phyloP scores from a whole-genome alignment of 2,888 invertebrate genomes.

The Iphiclides podalirius region DNA sequence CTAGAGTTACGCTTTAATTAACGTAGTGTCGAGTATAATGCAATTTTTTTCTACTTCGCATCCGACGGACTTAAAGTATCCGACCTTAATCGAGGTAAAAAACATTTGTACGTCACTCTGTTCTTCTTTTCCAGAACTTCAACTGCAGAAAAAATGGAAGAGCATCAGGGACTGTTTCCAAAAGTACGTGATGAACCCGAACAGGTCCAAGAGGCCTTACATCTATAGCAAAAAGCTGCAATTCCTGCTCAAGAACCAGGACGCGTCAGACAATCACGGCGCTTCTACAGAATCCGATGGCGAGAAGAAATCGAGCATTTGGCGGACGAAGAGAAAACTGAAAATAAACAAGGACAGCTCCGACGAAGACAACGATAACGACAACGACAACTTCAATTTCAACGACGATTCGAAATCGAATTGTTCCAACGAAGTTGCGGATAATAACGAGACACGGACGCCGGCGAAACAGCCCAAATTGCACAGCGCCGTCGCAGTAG shows the following conservation, averaged over 20 bases:
- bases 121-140: too few relatives aligned
- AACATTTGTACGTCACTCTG: too few relatives aligned
- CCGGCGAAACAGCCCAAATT: constrained; percentile 35
- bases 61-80: too few relatives aligned
- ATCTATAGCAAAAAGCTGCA: constrained; percentile 58
- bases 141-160: constrained; percentile 74
- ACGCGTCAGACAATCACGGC: constrained; percentile 28
- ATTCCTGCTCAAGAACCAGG: constrained; percentile 44
- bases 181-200: constrained; percentile 58
- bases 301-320: constrained; percentile 33
- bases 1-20: constrained; percentile 16
- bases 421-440: constrained; percentile 36
- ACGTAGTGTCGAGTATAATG: constrained; percentile 1
- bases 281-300: constrained; percentile 48
- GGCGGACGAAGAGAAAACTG: constrained; percentile 49
- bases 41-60: not conserved
- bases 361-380: constrained; percentile 49
- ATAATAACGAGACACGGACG: constrained; percentile 13
- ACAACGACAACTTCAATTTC: constrained; percentile 35
- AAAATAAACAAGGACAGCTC: constrained; percentile 48
- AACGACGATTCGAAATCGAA: constrained; percentile 39
- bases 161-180: constrained; percentile 67
- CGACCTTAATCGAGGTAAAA: too few relatives aligned
- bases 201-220: constrained; percentile 58
- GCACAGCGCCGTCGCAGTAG: constrained; percentile 31